phyloP scores from a whole-genome alignment of 2,888 invertebrate species.

The Cyclophora punctaria region DNA sequence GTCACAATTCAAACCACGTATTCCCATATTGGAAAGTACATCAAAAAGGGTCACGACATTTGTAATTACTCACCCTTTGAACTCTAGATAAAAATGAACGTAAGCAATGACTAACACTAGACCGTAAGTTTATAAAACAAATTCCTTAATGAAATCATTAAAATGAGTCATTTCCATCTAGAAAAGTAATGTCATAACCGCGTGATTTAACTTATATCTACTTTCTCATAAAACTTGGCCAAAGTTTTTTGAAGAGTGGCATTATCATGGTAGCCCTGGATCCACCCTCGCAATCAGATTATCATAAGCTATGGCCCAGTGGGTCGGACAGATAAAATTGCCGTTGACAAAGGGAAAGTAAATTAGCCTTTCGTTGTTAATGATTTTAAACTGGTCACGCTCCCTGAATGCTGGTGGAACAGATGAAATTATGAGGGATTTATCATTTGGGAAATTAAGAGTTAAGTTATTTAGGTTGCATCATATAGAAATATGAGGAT shows the following conservation, averaged over 20 bases:
- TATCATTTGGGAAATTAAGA: background rate
- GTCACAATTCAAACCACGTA: too few relatives aligned
- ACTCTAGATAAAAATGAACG: too few relatives aligned
- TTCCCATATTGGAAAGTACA: background rate
- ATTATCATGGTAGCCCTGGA: constrained; percentile 11
- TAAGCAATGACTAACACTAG: too few relatives aligned
- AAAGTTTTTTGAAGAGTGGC: constrained; percentile 3
- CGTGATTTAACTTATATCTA: background rate
- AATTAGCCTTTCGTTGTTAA: constrained; percentile 39
- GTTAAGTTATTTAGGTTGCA: too few relatives aligned
- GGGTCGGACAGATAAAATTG: constrained; percentile 66
- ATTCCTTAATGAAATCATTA: too few relatives aligned
- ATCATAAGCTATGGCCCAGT: constrained; percentile 53
- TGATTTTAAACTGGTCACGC: constrained; percentile 45
- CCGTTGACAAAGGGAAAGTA: constrained; percentile 49
- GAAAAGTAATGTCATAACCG: background rate
- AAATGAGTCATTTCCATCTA: background rate
- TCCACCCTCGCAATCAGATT: constrained; percentile 47
- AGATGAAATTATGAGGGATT: constrained; percentile 15
- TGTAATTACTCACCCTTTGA: too few relatives aligned
- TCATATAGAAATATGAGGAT: too few relatives aligned
- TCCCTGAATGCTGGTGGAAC: constrained; percentile 24
- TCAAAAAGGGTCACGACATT: background rate
- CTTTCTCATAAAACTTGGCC: constrained; percentile 17
- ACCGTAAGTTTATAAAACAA: too few relatives aligned